Evolutionary conservation across 92 coral and sea anemone species (phyloP).

Genomic region (Epizoanthus scotinus): DNA sequence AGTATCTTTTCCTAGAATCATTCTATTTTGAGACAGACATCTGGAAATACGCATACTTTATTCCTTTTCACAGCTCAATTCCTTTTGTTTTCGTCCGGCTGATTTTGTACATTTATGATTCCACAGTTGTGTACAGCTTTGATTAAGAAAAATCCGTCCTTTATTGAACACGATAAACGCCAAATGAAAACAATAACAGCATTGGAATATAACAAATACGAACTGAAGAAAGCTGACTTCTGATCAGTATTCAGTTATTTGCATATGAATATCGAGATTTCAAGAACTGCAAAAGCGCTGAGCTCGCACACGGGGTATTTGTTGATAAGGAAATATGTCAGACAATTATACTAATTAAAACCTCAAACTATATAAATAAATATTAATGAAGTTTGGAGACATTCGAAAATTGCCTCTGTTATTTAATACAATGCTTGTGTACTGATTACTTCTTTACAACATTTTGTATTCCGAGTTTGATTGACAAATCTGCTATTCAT

Average conservation of each 20-base stretch:
- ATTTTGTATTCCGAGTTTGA: background rate
- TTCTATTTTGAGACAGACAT: background rate
- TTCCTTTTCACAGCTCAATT: background rate
- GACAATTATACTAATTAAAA: too few species aligned
- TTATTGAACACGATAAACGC: background rate
- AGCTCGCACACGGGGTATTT: too few species aligned
- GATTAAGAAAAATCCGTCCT: background rate
- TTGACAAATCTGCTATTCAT: background rate
- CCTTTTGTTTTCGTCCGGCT: conserved; percentile 13
- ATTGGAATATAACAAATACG: background rate
- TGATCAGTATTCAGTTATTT: background rate
- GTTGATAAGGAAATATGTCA: too few species aligned
- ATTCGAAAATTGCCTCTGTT: background rate
- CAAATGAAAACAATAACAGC: background rate
- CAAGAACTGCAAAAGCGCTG: background rate
- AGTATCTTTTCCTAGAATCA: background rate
- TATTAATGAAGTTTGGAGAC: background rate
- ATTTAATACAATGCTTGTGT: background rate
- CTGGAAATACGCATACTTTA: conserved; percentile 13
- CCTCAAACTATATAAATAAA: background rate
- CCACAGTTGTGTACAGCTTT: background rate
- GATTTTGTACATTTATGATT: background rate
- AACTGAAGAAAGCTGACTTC: background rate
- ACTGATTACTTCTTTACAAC: background rate
- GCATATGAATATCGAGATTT: background rate